Evolutionary conservation across 2,888 invertebrate species (phyloP), one percentile per base, ranked within the genome.

Genomic region (Pollenia griseotomentosa): DNA sequence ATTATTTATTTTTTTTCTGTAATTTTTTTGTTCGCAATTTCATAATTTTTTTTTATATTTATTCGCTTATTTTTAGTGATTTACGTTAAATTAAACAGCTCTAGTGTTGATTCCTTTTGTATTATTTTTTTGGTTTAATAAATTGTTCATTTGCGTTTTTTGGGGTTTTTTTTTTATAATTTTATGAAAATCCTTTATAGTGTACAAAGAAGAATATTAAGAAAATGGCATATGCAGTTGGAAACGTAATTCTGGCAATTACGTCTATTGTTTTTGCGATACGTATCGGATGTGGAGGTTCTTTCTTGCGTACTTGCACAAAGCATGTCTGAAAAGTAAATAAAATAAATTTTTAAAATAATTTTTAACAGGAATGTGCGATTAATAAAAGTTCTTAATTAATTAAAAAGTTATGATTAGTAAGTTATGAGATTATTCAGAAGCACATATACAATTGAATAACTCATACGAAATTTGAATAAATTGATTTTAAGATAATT

Each of bases 191-290:
- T 94, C 97, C 97, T 94, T 97, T 97, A 95, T 98, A 98, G 95
- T 97, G 97, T 92, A 97, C 97, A 95, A 98, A 98, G 95, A 98
- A 98, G 95, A 98, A 98, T 94, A 97, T 97, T 92, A 98, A 96
- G 95, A 98, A 98, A 93, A 98, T 96, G 93, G 97, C 96, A 94
- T 97, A 98, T 92, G 98, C 97, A 91, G 97, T 96, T 90, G 98
- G 98, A 95, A 98, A 98, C 91, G 97, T 97, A 94, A 98, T 97
- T 94, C 98, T 96, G 87, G 98, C 97, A 93, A 98, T 97, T 91
- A 98, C 98, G 94, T 98, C 98, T 94, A 98, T 98, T 86, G 98
- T 98, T 95, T 98, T 98, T 90, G 98, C 98, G 91, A 98, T 97
- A 91, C 98, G 95, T 91, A 98, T 98, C 87, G 98, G 98, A 94